A percentile compares a stretch with the other conserved stretches of the same genome.
These are phyloP conservation scores for Tychaedon coryphoeus DNA, from an alignment of 2,113 vertebrate species.

Conservation along the genomic window DNA sequence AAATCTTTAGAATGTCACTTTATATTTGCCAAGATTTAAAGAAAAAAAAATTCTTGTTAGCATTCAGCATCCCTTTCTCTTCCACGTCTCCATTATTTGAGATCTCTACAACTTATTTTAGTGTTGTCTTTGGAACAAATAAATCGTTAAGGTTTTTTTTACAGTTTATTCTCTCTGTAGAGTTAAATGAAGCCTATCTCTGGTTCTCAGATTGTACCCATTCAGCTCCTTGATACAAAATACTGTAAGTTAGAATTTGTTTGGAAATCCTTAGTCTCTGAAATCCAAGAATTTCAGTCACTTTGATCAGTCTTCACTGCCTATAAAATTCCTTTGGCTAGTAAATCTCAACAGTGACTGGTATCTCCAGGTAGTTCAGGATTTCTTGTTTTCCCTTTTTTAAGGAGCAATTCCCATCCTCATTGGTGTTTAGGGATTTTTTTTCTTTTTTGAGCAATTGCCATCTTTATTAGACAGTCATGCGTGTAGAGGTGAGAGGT, in stretches of 20 bases:
- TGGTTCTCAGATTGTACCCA: not conserved
- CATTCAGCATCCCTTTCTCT: not conserved
- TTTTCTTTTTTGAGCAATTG: not conserved
- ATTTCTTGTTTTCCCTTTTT: not conserved
- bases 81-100: not conserved
- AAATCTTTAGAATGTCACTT: not conserved
- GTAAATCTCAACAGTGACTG: not conserved
- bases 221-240: not conserved
- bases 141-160: not conserved
- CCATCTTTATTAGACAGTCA: not conserved
- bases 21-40: not conserved
- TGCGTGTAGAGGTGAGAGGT: not conserved
- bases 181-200: not conserved
- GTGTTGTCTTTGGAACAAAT: not conserved
- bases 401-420: not conserved
- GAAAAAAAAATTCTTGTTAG: not conserved
- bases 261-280: not conserved
- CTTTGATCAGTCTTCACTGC: not conserved
- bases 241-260: not conserved
- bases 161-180: not conserved
- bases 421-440: not conserved
- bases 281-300: not conserved
- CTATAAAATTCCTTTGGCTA: not conserved
- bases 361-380: not conserved
- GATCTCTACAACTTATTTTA: not conserved